These are phyloP conservation scores for Brachyalestes nurse DNA, from an alignment of 2,797 vertebrate genomes.

Conservation along the genomic window DNA sequence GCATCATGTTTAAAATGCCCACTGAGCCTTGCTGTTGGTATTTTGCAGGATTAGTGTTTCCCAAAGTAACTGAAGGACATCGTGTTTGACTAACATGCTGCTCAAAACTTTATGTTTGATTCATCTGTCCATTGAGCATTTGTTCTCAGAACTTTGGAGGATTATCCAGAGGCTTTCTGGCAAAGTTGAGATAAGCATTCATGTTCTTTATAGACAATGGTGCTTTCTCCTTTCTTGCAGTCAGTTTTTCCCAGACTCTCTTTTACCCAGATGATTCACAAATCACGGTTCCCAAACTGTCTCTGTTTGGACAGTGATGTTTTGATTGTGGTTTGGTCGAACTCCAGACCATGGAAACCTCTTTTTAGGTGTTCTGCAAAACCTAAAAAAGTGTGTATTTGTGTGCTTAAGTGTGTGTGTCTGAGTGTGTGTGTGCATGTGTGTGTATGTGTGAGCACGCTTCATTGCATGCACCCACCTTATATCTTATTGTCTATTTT, in stretches of 20 bases:
- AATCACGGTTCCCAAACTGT: not conserved
- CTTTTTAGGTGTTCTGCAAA: not conserved
- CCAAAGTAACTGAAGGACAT: conserved; percentile 4
- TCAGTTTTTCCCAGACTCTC: conserved; percentile 9
- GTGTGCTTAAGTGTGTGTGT: no score
- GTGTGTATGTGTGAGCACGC: no score
- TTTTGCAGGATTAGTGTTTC: conserved; percentile 4
- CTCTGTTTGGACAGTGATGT: conserved; percentile 27
- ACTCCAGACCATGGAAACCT: not conserved
- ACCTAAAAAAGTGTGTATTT: no score
- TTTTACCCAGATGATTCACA: conserved; percentile 7
- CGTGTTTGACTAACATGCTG: not conserved
- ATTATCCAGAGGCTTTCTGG: not conserved
- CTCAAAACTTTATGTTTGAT: not conserved
- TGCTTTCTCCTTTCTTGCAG: not conserved
- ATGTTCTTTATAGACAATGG: not conserved
- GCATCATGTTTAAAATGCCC: not conserved
- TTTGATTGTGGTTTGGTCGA: conserved; percentile 27
- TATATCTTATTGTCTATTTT: no score
- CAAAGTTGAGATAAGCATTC: conserved; percentile 6
- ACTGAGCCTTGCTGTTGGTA: not conserved
- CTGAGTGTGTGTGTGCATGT: no score
- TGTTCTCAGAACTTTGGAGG: not conserved
- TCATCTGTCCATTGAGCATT: not conserved
- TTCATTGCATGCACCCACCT: no score